phyloP scores from a whole-genome alignment of 2,113 vertebrate species.

The Lamprologus ornatipinnis region DNA sequence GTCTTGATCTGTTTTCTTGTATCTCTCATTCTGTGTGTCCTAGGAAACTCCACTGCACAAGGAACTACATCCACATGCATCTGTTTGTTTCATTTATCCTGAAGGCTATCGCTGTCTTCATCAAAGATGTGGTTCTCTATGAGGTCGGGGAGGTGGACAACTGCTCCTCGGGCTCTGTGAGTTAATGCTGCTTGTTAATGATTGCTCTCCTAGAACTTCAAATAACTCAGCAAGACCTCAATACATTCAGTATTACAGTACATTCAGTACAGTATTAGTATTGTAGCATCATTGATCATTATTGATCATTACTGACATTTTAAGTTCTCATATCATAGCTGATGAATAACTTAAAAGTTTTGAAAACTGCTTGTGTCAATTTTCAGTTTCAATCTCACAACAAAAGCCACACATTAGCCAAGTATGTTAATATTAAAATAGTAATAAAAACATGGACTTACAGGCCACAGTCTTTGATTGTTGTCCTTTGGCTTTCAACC shows the following conservation, averaged over 20 bases:
- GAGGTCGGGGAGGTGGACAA: slow-evolving; percentile 74
- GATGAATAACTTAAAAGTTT: background rate
- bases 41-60: slow-evolving; percentile 91
- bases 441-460: background rate
- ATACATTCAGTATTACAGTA: background rate
- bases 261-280: background rate
- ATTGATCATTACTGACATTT: background rate
- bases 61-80: slow-evolving; percentile 94
- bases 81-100: slow-evolving; percentile 93
- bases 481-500: background rate
- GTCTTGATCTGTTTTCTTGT: background rate
- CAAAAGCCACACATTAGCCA: background rate
- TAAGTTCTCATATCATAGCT: background rate
- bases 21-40: background rate
- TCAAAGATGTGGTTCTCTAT: slow-evolving; percentile 90
- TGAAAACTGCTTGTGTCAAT: background rate
- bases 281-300: background rate
- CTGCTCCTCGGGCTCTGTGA: slow-evolving; percentile 82
- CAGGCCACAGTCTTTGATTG: background rate
- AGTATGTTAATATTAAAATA: background rate
- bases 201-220: background rate
- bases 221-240: background rate
- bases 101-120: slow-evolving; percentile 85
- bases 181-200: slow-evolving; percentile 33
- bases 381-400: background rate